phyloP scores from a whole-genome alignment of 2,888 invertebrate genomes.

The Catocala sponsa region DNA sequence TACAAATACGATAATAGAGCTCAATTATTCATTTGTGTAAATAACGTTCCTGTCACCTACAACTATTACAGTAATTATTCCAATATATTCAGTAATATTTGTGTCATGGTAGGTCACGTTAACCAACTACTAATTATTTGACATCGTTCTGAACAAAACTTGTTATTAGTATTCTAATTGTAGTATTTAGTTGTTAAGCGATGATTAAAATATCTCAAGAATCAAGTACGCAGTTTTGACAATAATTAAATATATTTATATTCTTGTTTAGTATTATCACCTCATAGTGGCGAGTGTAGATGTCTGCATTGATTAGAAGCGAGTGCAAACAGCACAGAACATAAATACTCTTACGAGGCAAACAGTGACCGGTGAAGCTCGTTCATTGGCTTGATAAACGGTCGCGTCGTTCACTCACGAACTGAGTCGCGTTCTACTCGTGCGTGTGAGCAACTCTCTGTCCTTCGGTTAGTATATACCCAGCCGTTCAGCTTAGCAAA shows the following conservation, averaged over 20 bases:
- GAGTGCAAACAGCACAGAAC: neutral
- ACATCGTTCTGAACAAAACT: too few species aligned
- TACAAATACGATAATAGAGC: neutral
- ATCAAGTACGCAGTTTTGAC: too few species aligned
- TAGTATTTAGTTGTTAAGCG: too few species aligned
- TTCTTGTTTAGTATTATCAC: neutral
- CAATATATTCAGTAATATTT: neutral
- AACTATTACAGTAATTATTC: neutral
- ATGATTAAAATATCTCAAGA: too few species aligned
- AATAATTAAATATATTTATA: too few species aligned
- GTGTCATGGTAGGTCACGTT: neutral
- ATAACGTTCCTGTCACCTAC: neutral
- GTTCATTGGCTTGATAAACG: conserved; percentile 58
- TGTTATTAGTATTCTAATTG: too few species aligned
- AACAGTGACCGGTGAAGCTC: conserved; percentile 34
- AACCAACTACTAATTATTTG: too few species aligned
- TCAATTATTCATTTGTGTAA: neutral
- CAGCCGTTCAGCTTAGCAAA: conserved; percentile 29
- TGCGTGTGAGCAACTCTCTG: conserved; percentile 29
- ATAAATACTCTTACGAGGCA: too few species aligned
- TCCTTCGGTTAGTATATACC: conserved; percentile 36
- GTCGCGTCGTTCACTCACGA: conserved; percentile 26
- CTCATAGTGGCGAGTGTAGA: neutral
- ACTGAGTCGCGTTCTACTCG: conserved; percentile 17
- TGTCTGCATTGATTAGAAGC: neutral